Conservation (phyloP, 2,888 invertebrate genomes). For the Apoderus coryli region DNA sequence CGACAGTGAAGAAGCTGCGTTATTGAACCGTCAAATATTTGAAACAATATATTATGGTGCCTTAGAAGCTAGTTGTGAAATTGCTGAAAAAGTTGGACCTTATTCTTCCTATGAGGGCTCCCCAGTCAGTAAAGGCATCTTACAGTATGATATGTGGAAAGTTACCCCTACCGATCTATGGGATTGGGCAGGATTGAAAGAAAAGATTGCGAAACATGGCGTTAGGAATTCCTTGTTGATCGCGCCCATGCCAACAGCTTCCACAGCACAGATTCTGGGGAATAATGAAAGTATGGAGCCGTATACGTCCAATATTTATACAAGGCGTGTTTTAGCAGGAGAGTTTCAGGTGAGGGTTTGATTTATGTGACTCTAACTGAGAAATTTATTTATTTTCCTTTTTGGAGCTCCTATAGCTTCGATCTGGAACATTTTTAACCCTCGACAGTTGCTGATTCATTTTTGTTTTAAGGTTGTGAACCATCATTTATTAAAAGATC, state of each 20-base stretch:
- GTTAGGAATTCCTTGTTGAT: constrained; percentile 77
- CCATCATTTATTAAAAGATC: constrained; percentile 84
- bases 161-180: constrained; percentile 75
- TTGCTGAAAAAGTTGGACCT: constrained; percentile 69
- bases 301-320: constrained; percentile 95
- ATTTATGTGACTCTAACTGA: not conserved
- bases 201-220: constrained; percentile 75
- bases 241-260: constrained; percentile 98
- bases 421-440: no score
- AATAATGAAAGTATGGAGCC: constrained; percentile 98
- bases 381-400: no score
- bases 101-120: constrained; percentile 82
- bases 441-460: no score
- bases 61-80: constrained; percentile 87
- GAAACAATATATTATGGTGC: constrained; percentile 98
- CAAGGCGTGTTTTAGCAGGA: constrained; percentile 84
- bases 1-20: constrained; percentile 72
- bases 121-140: constrained; percentile 87
- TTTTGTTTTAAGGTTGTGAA: constrained; percentile 72
- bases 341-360: constrained; percentile 56
- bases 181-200: constrained; percentile 77
- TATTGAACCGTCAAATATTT: constrained; percentile 89
- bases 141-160: constrained; percentile 98
- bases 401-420: no score
- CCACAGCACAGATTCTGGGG: constrained; percentile 97